A percentile compares a stretch with the other conserved stretches of the same genome.
phyloP scores from a whole-genome alignment of 1,140 invertebrate species.

The Zaprionus gabonicus region DNA sequence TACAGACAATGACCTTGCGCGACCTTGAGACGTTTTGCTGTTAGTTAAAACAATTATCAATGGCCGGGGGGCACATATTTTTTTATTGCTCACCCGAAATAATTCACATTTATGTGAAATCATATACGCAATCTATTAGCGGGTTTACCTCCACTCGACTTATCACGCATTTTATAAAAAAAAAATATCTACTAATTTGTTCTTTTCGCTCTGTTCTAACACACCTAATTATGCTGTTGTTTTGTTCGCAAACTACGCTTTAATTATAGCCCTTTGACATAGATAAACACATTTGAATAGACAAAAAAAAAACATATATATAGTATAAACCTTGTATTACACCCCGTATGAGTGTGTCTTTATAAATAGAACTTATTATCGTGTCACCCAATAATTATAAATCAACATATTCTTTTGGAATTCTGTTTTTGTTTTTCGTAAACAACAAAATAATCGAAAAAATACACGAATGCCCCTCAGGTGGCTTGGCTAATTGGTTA shows the following conservation, averaged over 20 bases:
- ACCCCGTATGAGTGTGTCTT: neutral
- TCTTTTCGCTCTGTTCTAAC: neutral
- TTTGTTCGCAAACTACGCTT: neutral
- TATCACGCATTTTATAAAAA: neutral
- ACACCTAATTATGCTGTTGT: conserved; percentile 1
- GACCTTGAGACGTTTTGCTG: conserved; percentile 69
- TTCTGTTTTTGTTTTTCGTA: conserved; percentile 5
- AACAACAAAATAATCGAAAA: conserved; percentile 3
- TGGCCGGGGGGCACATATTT: neutral
- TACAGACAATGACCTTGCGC: conserved; percentile 64
- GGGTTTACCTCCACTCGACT: neutral
- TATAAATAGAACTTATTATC: conserved; percentile 55
- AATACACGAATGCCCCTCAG: neutral
- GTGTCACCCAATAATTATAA: conserved; percentile 54
- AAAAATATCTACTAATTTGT: neutral
- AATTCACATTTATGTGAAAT: neutral
- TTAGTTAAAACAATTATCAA: conserved; percentile 33
- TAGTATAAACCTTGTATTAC: neutral
- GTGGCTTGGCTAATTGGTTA: neutral
- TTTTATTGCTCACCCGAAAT: neutral
- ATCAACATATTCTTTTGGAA: conserved; percentile 21
- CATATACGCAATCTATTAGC: neutral
- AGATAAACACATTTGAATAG: conserved; percentile 4
- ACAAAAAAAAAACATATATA: neutral
- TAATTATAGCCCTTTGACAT: neutral